Percentiles rank a stretch among this genome's conserved stretches.
Evolutionary conservation across 1,140 invertebrate genomes (phyloP).

Genomic region (Diprion similis): DNA sequence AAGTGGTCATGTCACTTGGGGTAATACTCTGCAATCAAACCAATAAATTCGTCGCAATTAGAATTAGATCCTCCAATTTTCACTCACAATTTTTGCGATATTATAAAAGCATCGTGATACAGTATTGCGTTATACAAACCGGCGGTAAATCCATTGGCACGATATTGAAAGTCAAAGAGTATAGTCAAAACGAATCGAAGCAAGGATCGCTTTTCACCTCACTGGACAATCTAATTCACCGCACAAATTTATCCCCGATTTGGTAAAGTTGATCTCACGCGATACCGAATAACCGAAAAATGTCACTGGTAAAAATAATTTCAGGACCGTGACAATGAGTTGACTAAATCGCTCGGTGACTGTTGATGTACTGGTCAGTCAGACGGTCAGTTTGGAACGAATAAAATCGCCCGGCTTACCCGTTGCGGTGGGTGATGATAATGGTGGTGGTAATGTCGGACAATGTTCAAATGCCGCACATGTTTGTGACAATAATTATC

Average conservation of each 20-base stretch:
- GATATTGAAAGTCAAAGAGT: background rate
- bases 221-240: too few relatives aligned
- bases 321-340: background rate
- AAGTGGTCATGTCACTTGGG: slow-evolving; percentile 54
- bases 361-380: background rate
- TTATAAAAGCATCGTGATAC: background rate
- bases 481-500: background rate
- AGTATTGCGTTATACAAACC: background rate
- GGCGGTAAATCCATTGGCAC: background rate
- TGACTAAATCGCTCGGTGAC: background rate
- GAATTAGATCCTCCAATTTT: too few relatives aligned
- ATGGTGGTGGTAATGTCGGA: background rate
- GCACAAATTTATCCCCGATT: too few relatives aligned
- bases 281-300: background rate
- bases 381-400: background rate
- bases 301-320: background rate
- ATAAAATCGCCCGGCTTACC: background rate
- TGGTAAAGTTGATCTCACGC: too few relatives aligned
- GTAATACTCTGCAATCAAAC: background rate
- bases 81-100: too few relatives aligned
- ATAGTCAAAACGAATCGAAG: too few relatives aligned
- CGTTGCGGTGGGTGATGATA: background rate
- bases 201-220: too few relatives aligned
- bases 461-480: background rate
- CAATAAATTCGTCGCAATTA: too few relatives aligned